Evolutionary conservation across 2,113 vertebrate species (phyloP).

Genomic region (Nicator chloris): DNA sequence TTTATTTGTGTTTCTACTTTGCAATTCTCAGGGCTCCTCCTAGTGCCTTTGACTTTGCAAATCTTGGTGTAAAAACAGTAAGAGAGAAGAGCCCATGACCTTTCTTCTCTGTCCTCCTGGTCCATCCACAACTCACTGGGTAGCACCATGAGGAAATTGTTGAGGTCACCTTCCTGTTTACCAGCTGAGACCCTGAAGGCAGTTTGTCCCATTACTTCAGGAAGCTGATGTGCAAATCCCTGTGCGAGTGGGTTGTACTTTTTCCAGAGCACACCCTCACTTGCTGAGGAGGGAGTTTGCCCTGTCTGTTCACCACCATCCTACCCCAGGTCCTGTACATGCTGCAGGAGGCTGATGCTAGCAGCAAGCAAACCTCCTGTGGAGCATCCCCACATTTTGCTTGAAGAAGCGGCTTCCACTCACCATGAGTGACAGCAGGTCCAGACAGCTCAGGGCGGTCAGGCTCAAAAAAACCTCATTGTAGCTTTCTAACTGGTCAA

Average conservation of each 20-base stretch:
- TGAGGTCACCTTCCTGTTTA: not conserved
- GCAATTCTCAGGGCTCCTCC: not conserved
- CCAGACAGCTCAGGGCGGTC: conserved; percentile 85
- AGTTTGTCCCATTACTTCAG: not conserved
- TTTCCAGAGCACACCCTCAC: not conserved
- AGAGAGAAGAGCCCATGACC: not conserved
- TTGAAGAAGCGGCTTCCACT: conserved; percentile 66
- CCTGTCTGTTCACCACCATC: fast-evolving
- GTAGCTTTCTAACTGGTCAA: not conserved
- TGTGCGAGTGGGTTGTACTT: fast-evolving
- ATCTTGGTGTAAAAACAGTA: not conserved
- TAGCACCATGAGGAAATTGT: not conserved
- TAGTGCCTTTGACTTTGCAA: not conserved
- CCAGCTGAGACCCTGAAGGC: not conserved
- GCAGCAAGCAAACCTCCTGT: conserved; percentile 40
- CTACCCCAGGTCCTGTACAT: fast-evolving
- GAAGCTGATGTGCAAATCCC: not conserved
- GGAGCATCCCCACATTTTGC: conserved; percentile 39
- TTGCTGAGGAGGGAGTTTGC: not conserved
- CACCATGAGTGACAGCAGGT: conserved; percentile 75
- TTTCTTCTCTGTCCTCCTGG: not conserved
- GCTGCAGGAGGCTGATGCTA: not conserved
- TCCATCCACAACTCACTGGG: not conserved
- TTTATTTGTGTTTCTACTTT: not conserved
- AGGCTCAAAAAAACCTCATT: conserved; percentile 88